phyloP scores from a whole-genome alignment of 2,888 invertebrate genomes.

The Lottia scabra region DNA sequence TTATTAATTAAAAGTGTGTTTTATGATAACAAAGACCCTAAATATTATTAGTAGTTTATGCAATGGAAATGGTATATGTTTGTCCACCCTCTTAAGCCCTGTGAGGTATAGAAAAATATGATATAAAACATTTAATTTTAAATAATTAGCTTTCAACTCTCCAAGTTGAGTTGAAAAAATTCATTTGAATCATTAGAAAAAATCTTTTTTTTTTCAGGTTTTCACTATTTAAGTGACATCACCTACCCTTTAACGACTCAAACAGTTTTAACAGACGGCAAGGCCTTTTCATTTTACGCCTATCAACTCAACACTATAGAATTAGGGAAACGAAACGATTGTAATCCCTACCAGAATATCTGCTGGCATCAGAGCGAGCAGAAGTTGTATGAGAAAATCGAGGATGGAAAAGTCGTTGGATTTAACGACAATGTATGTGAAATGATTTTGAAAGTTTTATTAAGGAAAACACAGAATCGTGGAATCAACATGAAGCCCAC shows the following conservation, averaged over 20 bases:
- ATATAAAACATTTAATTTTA: no score
- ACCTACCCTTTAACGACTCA: conserved; percentile 93
- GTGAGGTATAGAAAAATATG: no score
- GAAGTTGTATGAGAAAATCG: conserved; percentile 81
- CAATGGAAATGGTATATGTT: no score
- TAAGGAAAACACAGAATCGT: conserved; percentile 66
- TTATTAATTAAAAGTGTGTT: no score
- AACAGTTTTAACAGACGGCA: conserved; percentile 89
- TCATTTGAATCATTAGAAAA: no score
- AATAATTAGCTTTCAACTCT: no score
- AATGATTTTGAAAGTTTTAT: conserved; percentile 80
- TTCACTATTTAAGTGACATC: conserved; percentile 89
- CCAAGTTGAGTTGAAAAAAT: neutral
- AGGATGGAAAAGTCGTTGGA: conserved; percentile 73
- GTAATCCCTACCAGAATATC: conserved; percentile 81
- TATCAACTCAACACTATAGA: conserved; percentile 92
- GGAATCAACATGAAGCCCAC: conserved; percentile 80
- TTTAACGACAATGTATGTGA: conserved; percentile 85
- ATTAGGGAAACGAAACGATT: conserved; percentile 71
- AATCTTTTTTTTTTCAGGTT: conserved; percentile 73
- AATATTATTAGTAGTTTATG: no score
- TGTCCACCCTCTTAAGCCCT: no score
- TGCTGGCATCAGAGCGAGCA: conserved; percentile 83
- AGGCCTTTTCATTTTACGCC: conserved; percentile 85
- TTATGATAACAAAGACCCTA: no score